Base-by-base conservation (phyloP, 2,113 vertebrate species). In the Albula glossodonta region DNA sequence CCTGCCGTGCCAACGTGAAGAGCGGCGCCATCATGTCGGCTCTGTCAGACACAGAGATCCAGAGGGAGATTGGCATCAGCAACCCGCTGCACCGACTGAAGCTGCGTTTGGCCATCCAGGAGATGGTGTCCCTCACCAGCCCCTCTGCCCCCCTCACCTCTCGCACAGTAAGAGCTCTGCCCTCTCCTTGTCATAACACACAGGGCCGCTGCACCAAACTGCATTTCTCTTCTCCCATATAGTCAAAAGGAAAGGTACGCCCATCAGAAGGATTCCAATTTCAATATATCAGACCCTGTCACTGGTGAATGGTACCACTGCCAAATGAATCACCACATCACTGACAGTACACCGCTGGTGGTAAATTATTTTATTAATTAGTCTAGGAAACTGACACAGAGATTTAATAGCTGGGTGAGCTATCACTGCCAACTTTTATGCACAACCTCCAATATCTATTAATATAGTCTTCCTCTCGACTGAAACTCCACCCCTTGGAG, bases 21-120 rank as follows among this genome's bases (percentile, higher is more conserved):
- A 99, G 97, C 0, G 98, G 98, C 0, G 98, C 98, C 93, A 97
- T 99, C 94, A 99, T 99, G 98, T 99, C 98, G 0, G 98, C 98
- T 3, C 92, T 99, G 92, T 99, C 98, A 0, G 98, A 99, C 95
- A 99, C 98, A 0, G 98, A 99, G 94, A 99, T 99, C 94, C 98
- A 99, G 95, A 92, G 98, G 85, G 98, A 99, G 93, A 98, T 99
- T 0, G 98, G 98, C 93, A 99, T 99, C 95, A 98, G 97, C 94
- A 99, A 99, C 12, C 97, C 98, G 0, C 95, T 99, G 90, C 98
- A 99, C 87, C 95, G 98, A 57, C 97, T 99, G 83, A 99, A 99
- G 90, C 96, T 99, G 31, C 95, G 98, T 7, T 92, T 99, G 91
- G 98, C 98, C 93, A 99, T 99, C 91, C 98, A 98, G 93, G 98